phyloP scores from a whole-genome alignment of 2,113 vertebrate genomes.

The Turnix velox region DNA sequence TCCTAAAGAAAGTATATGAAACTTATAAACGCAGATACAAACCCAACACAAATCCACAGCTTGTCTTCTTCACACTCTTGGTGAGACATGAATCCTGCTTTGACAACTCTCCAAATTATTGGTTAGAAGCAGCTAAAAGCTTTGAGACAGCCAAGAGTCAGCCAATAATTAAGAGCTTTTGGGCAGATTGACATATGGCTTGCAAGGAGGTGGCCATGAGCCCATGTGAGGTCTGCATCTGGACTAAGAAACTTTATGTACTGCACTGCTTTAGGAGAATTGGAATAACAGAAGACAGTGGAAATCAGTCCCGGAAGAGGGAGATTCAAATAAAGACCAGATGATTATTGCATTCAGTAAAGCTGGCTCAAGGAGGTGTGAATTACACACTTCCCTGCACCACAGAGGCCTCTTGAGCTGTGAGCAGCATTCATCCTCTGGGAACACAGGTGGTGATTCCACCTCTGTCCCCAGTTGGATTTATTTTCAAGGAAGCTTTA shows the following conservation, averaged over 20 bases:
- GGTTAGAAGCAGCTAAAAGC: slow-evolving; percentile 24
- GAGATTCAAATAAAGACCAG: slow-evolving; percentile 52
- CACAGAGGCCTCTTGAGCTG: slow-evolving; percentile 59
- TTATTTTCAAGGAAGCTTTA: slow-evolving; percentile 64
- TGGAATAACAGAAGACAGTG: slow-evolving; percentile 57
- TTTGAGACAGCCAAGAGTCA: slow-evolving; percentile 12
- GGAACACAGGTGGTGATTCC: slow-evolving; percentile 67
- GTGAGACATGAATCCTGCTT: background rate
- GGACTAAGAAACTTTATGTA: slow-evolving; percentile 44
- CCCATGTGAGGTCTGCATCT: slow-evolving; percentile 48
- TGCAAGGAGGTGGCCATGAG: slow-evolving; percentile 35
- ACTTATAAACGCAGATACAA: slow-evolving; percentile 37
- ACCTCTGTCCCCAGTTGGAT: slow-evolving; percentile 65
- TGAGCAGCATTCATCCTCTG: slow-evolving; percentile 53
- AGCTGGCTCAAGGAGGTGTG: slow-evolving; percentile 63
- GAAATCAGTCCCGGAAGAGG: slow-evolving; percentile 46
- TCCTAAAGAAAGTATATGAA: slow-evolving; percentile 40
- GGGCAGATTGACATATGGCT: slow-evolving; percentile 1
- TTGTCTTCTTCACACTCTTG: slow-evolving; percentile 14
- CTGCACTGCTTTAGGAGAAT: slow-evolving; percentile 60
- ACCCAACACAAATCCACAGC: slow-evolving; percentile 31
- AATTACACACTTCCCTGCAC: slow-evolving; percentile 66
- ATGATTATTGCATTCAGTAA: slow-evolving; percentile 61
- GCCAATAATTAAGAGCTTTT: slow-evolving; percentile 27
- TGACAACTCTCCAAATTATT: slow-evolving; percentile 27